Percentiles rank a stretch among this genome's conserved stretches.
Conservation (phyloP, 2,113 vertebrate genomes). For the Empidonax alnorum region DNA sequence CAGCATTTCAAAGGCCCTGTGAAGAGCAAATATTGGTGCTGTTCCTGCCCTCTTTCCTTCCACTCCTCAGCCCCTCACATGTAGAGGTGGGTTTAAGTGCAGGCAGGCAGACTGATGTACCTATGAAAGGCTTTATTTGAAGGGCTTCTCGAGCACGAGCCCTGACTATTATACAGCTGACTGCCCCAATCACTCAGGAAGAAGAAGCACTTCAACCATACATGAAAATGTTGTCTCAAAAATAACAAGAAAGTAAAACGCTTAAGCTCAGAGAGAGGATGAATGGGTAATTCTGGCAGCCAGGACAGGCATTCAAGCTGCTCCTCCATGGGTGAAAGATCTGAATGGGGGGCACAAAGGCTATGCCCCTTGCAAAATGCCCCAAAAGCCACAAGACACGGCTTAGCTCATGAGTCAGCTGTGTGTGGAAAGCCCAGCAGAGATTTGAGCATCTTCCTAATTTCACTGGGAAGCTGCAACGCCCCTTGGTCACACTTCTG, state of each 20-base stretch:
- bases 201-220: background rate
- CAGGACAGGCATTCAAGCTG: background rate
- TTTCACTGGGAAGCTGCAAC: background rate
- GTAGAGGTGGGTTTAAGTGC: background rate
- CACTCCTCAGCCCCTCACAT: background rate
- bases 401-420: background rate
- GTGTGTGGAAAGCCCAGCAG: background rate
- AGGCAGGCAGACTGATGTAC: background rate
- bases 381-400: background rate
- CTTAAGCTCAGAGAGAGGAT: background rate
- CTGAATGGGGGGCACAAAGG: background rate
- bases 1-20: slow-evolving; percentile 6
- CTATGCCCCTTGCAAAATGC: background rate
- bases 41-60: background rate
- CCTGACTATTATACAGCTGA: background rate
- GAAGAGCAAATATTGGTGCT: background rate
- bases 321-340: background rate
- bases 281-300: background rate
- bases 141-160: background rate
- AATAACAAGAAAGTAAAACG: slow-evolving; percentile 33
- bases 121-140: background rate
- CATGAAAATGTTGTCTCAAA: background rate
- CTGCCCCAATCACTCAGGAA: slow-evolving; percentile 15
- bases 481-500: background rate
- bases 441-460: background rate